A percentile compares a stretch with the other conserved stretches of the same genome.
Evolutionary conservation across 2,113 vertebrate species (phyloP).

Genomic region (Chitala chitala): DNA sequence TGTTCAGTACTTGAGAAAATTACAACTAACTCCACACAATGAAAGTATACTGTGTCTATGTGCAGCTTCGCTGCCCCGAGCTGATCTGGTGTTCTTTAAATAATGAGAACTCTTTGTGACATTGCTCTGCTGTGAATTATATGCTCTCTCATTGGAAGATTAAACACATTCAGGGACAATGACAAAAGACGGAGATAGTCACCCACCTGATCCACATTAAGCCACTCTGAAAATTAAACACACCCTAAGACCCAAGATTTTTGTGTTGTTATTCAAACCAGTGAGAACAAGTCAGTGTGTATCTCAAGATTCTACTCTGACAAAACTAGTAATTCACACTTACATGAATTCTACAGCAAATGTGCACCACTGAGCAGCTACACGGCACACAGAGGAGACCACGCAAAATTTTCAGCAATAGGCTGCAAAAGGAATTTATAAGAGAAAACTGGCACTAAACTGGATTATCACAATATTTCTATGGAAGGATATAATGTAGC

Average conservation of each 20-base stretch:
- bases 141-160: conserved; percentile 3
- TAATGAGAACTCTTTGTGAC: background rate
- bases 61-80: background rate
- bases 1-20: background rate
- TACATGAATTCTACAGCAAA: background rate
- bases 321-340: background rate
- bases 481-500: background rate
- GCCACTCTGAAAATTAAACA: conserved; percentile 7
- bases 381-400: too few relatives aligned
- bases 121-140: background rate
- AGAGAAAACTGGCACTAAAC: background rate
- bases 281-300: background rate
- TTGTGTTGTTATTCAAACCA: background rate
- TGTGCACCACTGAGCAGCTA: too few relatives aligned
- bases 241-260: background rate
- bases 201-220: background rate
- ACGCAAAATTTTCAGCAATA: too few relatives aligned
- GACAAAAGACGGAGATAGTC: background rate
- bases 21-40: background rate
- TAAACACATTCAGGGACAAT: background rate
- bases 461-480: background rate
- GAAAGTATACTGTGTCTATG: background rate
- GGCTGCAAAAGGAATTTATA: too few relatives aligned
- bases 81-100: background rate
- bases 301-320: background rate